These are phyloP conservation scores for Lagria hirta DNA, from an alignment of 2,888 invertebrate genomes.

Conservation along the genomic window DNA sequence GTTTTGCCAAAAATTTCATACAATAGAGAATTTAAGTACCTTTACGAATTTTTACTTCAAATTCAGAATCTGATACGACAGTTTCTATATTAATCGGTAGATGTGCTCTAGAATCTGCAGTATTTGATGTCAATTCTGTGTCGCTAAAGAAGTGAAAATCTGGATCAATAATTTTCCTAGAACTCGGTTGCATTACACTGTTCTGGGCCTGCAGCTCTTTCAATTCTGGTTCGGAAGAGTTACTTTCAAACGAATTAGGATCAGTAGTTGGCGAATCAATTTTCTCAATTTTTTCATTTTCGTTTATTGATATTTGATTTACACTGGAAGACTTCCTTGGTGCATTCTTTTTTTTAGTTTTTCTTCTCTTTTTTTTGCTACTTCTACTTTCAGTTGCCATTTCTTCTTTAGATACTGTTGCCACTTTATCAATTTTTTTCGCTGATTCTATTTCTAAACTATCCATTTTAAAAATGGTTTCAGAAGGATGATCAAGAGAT, in stretches of 20 bases:
- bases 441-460: constrained; percentile 56
- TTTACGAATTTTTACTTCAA: constrained; percentile 67
- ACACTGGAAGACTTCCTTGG: constrained; percentile 68
- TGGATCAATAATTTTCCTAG: constrained; percentile 56
- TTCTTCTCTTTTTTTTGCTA: constrained; percentile 75
- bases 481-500: constrained; percentile 53
- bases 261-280: constrained; percentile 46
- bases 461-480: constrained; percentile 71
- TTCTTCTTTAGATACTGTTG: constrained; percentile 31
- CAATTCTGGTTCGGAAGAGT: constrained; percentile 49
- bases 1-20: not conserved
- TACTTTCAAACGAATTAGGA: constrained; percentile 52
- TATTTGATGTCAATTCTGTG: constrained; percentile 78
- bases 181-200: constrained; percentile 1
- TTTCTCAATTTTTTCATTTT: constrained; percentile 53
- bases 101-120: constrained; percentile 63
- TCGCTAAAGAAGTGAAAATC: constrained; percentile 92
- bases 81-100: constrained; percentile 67
- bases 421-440: constrained; percentile 5
- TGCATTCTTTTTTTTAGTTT: constrained; percentile 78
- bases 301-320: constrained; percentile 54
- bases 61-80: constrained; percentile 89
- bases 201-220: constrained; percentile 48
- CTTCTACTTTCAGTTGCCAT: constrained; percentile 56
- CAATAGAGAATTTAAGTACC: constrained; percentile 43